phyloP scores from a whole-genome alignment of 1,140 invertebrate genomes.

The Drosophila persimilis region DNA sequence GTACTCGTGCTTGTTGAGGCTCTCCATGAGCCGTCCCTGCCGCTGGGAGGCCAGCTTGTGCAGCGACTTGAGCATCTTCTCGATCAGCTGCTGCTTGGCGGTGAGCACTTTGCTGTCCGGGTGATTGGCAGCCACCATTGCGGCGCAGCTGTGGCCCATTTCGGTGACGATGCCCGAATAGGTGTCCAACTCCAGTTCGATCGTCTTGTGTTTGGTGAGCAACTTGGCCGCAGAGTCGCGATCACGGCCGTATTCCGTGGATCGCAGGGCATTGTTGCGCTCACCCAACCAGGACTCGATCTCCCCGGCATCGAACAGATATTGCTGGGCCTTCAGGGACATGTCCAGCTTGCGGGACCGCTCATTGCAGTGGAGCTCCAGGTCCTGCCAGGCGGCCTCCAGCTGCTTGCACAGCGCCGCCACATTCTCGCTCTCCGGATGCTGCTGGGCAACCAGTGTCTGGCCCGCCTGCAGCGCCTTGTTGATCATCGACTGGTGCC shows the following conservation, averaged over 20 bases:
- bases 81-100: conserved; percentile 90
- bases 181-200: conserved; percentile 96
- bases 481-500: conserved; percentile 92
- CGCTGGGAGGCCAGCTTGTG: conserved; percentile 91
- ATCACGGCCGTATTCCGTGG: conserved; percentile 93
- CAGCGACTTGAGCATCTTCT: conserved; percentile 91
- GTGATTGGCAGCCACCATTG: conserved; percentile 90
- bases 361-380: conserved; percentile 88
- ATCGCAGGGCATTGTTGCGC: conserved; percentile 91
- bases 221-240: conserved; percentile 94
- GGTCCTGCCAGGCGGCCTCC: conserved; percentile 87
- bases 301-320: conserved; percentile 94
- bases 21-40: conserved; percentile 94
- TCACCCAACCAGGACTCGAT: conserved; percentile 96
- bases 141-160: conserved; percentile 93
- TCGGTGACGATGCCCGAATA: conserved; percentile 96
- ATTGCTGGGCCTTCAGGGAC: conserved; percentile 94
- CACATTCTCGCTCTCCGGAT: conserved; percentile 90
- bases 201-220: conserved; percentile 95
- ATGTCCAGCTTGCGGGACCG: conserved; percentile 91
- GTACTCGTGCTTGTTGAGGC: conserved; percentile 96
- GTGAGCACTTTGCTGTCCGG: conserved; percentile 92
- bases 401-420: conserved; percentile 87
- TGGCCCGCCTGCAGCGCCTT: conserved; percentile 90
- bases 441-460: conserved; percentile 87